Conservation (phyloP, 1,140 invertebrate genomes). For the Zaprionus nigranus region DNA sequence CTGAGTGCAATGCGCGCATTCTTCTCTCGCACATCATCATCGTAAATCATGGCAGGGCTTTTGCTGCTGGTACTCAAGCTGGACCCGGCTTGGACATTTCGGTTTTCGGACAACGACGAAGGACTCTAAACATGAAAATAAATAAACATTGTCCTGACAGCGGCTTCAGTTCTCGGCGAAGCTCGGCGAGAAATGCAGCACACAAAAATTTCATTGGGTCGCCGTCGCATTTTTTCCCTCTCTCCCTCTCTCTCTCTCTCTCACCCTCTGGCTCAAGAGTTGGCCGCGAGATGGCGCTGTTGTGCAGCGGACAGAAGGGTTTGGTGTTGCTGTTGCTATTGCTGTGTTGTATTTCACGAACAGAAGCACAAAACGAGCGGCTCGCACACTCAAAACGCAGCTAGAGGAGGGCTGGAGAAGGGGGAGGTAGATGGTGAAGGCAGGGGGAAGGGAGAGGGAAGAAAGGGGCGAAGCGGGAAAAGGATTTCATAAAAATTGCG, state of each 20-base stretch:
- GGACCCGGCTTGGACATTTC: constrained; percentile 56
- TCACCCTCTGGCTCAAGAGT: constrained; percentile 50
- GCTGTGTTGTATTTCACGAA: constrained; percentile 50
- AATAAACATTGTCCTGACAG: constrained; percentile 75
- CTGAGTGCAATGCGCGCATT: constrained; percentile 62
- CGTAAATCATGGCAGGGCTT: constrained; percentile 80
- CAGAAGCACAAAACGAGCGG: constrained; percentile 33
- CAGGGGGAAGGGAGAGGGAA: neutral
- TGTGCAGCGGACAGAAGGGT: constrained; percentile 19
- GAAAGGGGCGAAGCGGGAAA: constrained; percentile 44
- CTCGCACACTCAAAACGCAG: constrained; percentile 48
- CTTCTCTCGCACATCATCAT: constrained; percentile 72
- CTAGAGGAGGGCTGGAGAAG: neutral
- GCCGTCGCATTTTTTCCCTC: constrained; percentile 15
- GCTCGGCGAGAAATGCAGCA: constrained; percentile 53
- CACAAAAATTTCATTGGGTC: constrained; percentile 75
- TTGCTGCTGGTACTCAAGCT: constrained; percentile 45
- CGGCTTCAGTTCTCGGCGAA: constrained; percentile 30
- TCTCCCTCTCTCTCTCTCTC: constrained; percentile 48
- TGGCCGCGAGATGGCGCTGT: constrained; percentile 41
- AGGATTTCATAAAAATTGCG: constrained; percentile 84
- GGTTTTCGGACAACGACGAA: neutral
- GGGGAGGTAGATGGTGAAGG: too few relatives aligned
- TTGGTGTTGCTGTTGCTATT: neutral
- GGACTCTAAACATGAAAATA: constrained; percentile 79